A percentile compares a stretch with the other conserved stretches of the same genome.
Evolutionary conservation across 2,797 vertebrate genomes (phyloP).

Genomic region (Cossypha niveicapilla): DNA sequence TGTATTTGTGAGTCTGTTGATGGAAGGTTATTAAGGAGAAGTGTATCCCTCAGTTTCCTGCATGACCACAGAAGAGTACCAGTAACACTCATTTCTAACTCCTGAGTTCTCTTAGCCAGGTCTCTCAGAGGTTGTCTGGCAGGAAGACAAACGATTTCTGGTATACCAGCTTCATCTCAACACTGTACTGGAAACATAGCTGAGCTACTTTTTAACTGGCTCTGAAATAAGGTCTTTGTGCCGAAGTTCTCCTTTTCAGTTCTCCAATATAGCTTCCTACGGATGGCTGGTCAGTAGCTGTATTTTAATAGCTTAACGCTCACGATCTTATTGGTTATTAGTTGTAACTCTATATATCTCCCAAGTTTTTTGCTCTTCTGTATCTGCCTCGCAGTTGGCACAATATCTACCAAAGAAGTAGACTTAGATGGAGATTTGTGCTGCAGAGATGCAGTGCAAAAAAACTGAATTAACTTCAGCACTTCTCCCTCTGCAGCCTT

Average conservation of each 20-base stretch:
- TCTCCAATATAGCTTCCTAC: not conserved
- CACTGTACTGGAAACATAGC: not conserved
- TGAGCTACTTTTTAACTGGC: not conserved
- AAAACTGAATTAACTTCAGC: not conserved
- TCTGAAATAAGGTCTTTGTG: not conserved
- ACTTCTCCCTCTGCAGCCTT: not conserved
- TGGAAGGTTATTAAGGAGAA: not conserved
- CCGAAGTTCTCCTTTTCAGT: not conserved
- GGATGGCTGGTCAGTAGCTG: not conserved
- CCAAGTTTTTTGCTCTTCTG: not conserved
- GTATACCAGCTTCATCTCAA: not conserved
- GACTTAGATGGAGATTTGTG: not conserved
- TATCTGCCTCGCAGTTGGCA: not conserved
- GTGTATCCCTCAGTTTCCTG: not conserved
- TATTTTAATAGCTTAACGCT: not conserved
- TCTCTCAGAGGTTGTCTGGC: not conserved
- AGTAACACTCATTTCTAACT: not conserved
- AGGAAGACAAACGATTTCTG: not conserved
- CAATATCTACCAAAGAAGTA: not conserved
- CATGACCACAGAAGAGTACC: accelerated
- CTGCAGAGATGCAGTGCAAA: not conserved
- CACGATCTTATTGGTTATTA: not conserved
- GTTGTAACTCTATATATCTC: not conserved
- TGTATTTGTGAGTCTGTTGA: not conserved
- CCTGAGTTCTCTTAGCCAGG: not conserved